Conservation (phyloP, 37 sponge, comb jelly and placozoan species). For the Diacarnus erythraeanus region DNA sequence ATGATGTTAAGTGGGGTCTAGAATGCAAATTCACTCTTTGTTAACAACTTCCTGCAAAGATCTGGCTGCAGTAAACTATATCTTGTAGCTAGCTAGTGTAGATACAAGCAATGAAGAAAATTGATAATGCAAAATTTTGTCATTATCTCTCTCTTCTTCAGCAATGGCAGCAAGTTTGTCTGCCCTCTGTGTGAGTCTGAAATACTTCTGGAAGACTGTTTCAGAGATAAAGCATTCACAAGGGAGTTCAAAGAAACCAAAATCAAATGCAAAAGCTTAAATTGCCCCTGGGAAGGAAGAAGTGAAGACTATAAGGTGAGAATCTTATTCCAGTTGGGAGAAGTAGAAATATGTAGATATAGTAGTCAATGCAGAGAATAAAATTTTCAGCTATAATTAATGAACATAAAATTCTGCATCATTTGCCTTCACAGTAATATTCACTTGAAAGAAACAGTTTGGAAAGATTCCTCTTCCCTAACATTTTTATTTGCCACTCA, state of each 20-base stretch:
- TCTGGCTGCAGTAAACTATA: too few relatives aligned
- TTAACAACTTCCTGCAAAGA: too few relatives aligned
- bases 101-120: neutral
- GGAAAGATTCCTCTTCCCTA: too few relatives aligned
- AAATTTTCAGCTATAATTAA: too few relatives aligned
- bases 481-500: conserved; percentile 28
- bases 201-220: conserved; percentile 25
- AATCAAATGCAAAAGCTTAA: conserved; percentile 36
- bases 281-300: conserved; percentile 72
- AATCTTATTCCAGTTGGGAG: conserved; percentile 2
- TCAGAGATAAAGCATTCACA: conserved; percentile 66
- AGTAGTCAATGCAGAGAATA: too few relatives aligned
- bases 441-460: too few relatives aligned
- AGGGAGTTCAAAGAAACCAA: conserved; percentile 39
- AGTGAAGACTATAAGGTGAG: conserved; percentile 42
- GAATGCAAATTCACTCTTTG: too few relatives aligned
- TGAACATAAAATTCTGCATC: too few relatives aligned
- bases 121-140: conserved; percentile 4
- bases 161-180: neutral
- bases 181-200: neutral
- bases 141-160: neutral
- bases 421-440: too few relatives aligned
- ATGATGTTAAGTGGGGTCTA: too few relatives aligned
- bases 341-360: too few relatives aligned
- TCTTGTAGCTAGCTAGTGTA: too few relatives aligned